Base-by-base conservation (phyloP, 2,797 vertebrate species). In the Liparis tanakae region DNA sequence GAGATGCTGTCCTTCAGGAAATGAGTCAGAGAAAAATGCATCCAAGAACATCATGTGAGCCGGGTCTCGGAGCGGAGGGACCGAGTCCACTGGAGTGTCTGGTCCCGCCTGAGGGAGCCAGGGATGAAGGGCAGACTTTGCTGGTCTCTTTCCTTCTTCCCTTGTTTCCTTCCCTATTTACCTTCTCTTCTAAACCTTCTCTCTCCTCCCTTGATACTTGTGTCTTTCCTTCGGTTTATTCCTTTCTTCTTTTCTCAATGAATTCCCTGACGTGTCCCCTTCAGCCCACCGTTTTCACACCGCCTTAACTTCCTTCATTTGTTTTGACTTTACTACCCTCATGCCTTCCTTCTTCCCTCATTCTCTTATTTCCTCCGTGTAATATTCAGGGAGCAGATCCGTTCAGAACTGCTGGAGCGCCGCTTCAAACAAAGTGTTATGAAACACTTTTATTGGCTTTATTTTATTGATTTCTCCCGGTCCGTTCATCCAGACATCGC, bases 21-120 rank as follows among this genome's bases (percentile, higher is more conserved):
- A 90, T 90, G 78, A 90, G 81, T 76, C 72, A 72, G 83, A 70
- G 70, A 82, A 80, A 89, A 83, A 85, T 63, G 58, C 50, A 80
- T 91, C 90, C 90, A 91, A 92, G 79, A 85, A 87, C 91, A 92
- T 93, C 89, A 92, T 37, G 54, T 48, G 74, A 86, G 72, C 66
- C 58, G 55, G 74, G 81, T 82, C 61, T 4, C 69, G 72, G 74
- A 78, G 74, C 74, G 66, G 80, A 63, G 76, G 88, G 79, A 81
- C 79, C 4, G 6, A 81, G 76, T 81, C 71, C 71, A 74, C 79
- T n/a, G 3, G 71, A 79, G 79, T 58, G 46, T 79, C 76, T 70
- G 60, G 69, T 53, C 55, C 67, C 10, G 33, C 61, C 12, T 72
- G 83, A 81, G 80, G 74, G 82, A 86, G 72, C 74, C 70, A n/a